Base-by-base conservation (phyloP, 2,888 invertebrate genomes). In the Pantelozetes paolii region DNA sequence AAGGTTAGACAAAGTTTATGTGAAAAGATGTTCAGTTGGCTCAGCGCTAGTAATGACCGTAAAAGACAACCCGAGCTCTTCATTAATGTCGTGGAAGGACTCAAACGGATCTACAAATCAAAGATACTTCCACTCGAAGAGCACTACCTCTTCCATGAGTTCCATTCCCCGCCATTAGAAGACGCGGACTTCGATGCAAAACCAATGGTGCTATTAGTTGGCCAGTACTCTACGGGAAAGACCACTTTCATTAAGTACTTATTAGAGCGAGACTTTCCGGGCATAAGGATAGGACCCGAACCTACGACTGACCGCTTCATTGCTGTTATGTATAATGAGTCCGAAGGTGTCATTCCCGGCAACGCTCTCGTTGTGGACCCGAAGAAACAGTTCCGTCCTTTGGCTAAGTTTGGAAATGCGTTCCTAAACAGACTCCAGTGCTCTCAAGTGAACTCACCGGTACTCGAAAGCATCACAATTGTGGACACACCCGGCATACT, bases 291-390 rank as follows among this genome's bases (percentile, higher is more conserved):
- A 81, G 98, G 98, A 0, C 98, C 98, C 1, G 98, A 99, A 83
- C 98, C 98, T 18, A 98, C 98, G 1, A 99, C 98, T 18, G 98
- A 98, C 84, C 87, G 96, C 75, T 99, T 98, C 82, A 99, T 98
- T 78, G 92, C 94, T 76, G 95, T 99, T 40, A 98, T 98, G 97
- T 88, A 89, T 81, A 92, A 92, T 79, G 93, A 95, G 0, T 82
- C 83, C 72, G 86, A 86, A 76, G 92, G 94, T 78, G 89, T 94
- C 70, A 92, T 97, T 79, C 97, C 97, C 75, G 97, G 98, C 77
- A 99, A 99, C 84, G 98, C 98, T 40, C 87, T 99, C 76, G 98
- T 99, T 20, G 97, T 98, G 26, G 98, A 99, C 83, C 92, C 96
- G 0, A 94, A 94, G 81, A 92, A 92, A 84, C 98, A 97, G 83